A percentile compares a stretch with the other conserved stretches of the same genome.
Evolutionary conservation across 2,888 invertebrate species (phyloP).

Genomic region (Drosophila mercatorum): DNA sequence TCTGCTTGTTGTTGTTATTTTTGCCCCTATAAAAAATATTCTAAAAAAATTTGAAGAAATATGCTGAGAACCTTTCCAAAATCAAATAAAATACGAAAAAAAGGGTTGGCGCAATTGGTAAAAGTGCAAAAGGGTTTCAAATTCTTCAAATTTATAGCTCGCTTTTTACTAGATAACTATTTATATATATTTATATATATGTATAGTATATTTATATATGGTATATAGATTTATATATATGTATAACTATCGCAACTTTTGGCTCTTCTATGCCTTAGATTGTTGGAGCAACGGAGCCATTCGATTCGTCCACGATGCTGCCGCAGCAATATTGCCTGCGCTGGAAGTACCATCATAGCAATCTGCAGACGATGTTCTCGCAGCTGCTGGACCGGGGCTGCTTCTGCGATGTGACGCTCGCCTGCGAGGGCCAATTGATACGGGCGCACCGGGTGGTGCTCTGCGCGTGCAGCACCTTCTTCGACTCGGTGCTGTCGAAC

Average conservation of each 20-base stretch:
- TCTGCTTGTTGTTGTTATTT: background rate
- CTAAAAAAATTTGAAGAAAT: constrained; percentile 32
- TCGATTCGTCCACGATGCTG: constrained; percentile 86
- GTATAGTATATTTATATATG: background rate
- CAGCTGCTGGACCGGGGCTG: constrained; percentile 94
- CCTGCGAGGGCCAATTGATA: constrained; percentile 92
- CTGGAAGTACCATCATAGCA: constrained; percentile 97
- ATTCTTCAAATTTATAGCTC: constrained; percentile 61
- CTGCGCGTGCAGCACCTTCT: constrained; percentile 96
- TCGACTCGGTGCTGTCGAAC: constrained; percentile 93
- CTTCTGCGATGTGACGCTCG: constrained; percentile 95
- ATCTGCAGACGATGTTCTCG: constrained; percentile 95
- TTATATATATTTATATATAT: background rate
- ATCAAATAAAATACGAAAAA: constrained; percentile 23
- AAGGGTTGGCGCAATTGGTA: constrained; percentile 44
- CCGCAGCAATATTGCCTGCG: constrained; percentile 95
- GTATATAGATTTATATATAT: background rate
- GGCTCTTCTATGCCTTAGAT: constrained; percentile 13
- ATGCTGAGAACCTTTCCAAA: constrained; percentile 6
- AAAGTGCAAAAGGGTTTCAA: constrained; percentile 12
- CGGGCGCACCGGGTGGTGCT: constrained; percentile 92
- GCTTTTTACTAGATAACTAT: background rate
- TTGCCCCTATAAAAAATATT: constrained; percentile 30
- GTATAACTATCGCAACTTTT: background rate
- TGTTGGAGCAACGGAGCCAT: constrained; percentile 12